A percentile compares a stretch with the other conserved stretches of the same genome.
phyloP scores from a whole-genome alignment of 2,888 invertebrate genomes.

The Pelosia muscerda region DNA sequence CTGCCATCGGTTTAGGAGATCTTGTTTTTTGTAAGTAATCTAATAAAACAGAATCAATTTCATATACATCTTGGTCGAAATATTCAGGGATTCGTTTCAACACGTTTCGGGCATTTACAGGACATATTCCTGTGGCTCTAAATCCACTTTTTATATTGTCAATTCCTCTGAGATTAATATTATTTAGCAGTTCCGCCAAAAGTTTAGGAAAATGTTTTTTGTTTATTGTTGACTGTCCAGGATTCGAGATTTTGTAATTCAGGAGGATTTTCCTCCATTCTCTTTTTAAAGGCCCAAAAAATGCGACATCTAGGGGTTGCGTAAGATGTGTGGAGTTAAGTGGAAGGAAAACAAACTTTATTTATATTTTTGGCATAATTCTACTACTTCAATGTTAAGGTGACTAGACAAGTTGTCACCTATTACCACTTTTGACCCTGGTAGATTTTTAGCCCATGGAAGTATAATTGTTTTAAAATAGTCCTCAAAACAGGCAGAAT shows the following conservation, averaged over 20 bases:
- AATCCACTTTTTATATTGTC: constrained; percentile 9
- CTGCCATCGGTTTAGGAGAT: constrained; percentile 17
- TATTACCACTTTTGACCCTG: constrained; percentile 40
- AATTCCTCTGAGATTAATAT: constrained; percentile 15
- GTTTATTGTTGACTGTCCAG: constrained; percentile 21
- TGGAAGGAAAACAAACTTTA: constrained; percentile 55
- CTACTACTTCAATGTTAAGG: constrained; percentile 11
- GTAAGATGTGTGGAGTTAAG: constrained; percentile 54
- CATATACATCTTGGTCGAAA: constrained; percentile 7
- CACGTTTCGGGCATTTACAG: constrained; percentile 22
- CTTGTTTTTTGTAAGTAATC: constrained; percentile 21
- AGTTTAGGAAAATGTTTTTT: constrained; percentile 32
- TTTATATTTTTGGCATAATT: constrained; percentile 51
- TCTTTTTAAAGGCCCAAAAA: constrained; percentile 50
- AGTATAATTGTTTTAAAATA: constrained; percentile 41
- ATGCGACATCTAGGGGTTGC: no score
- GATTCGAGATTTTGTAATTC: background rate
- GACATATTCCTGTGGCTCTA: constrained; percentile 28
- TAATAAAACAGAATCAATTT: constrained; percentile 11
- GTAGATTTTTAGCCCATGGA: constrained; percentile 42
- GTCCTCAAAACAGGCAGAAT: constrained; percentile 38
- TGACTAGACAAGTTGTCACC: constrained; percentile 39
- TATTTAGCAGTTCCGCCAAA: constrained; percentile 19
- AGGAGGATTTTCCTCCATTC: constrained; percentile 33
- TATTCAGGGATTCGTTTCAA: constrained; percentile 24